Conservation (phyloP, 2,113 vertebrate species). For the Periophthalmus modestus region DNA sequence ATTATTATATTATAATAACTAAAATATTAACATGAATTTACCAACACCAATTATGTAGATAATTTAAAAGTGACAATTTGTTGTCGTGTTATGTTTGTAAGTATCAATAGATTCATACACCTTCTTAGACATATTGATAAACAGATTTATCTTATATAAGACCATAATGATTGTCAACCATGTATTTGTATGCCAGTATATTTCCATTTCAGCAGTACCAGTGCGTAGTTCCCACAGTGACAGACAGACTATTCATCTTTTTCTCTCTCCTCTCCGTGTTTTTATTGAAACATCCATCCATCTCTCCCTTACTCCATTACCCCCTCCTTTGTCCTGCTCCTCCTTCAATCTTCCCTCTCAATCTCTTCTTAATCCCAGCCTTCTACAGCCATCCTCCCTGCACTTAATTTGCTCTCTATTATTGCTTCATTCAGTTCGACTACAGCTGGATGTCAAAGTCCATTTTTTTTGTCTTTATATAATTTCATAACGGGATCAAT, state of each 20-base stretch:
- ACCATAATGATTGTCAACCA: neutral
- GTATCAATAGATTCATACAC: no score
- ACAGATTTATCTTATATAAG: neutral
- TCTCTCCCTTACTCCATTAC: slow-evolving; percentile 68
- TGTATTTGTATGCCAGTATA: slow-evolving; percentile 7
- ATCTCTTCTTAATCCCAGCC: slow-evolving; percentile 41
- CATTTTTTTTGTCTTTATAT: neutral
- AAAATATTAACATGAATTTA: no score
- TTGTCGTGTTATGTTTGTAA: no score
- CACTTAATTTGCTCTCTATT: slow-evolving; percentile 18
- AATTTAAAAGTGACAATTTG: no score
- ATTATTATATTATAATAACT: no score
- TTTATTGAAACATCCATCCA: slow-evolving; percentile 56
- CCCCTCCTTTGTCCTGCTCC: slow-evolving; percentile 44
- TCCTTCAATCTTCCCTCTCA: slow-evolving; percentile 46
- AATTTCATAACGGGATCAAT: neutral
- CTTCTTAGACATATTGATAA: neutral
- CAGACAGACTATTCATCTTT: slow-evolving; percentile 50
- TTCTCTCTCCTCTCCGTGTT: slow-evolving; percentile 49
- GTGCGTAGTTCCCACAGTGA: slow-evolving; percentile 24
- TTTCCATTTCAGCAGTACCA: slow-evolving; percentile 22
- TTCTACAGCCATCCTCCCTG: slow-evolving; percentile 24
- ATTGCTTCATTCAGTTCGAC: slow-evolving; percentile 10
- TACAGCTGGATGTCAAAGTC: slow-evolving; percentile 3
- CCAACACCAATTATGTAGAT: no score